Conservation (phyloP, 2,113 vertebrate genomes). For the Melanotaenia duboulayi region DNA sequence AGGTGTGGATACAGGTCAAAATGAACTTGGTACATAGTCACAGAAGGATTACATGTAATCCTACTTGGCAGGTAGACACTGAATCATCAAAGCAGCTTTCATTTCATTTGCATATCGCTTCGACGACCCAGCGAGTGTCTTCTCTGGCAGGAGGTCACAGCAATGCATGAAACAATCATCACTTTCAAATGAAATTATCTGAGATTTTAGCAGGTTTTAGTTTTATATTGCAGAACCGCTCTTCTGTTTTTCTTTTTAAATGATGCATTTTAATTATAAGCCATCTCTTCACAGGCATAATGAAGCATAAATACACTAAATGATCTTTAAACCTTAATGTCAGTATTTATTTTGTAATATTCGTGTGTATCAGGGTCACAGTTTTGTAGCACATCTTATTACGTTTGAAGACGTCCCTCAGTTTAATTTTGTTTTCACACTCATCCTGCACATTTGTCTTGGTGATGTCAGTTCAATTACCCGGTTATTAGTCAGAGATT, state of each 20-base stretch:
- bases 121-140: no score
- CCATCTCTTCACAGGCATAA: no score
- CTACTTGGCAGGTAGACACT: slow-evolving; percentile 9
- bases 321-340: background rate
- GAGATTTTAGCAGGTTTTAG: background rate
- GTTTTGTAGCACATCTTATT: no score
- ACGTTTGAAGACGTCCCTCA: background rate
- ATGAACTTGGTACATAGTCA: background rate
- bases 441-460: background rate
- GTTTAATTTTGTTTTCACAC: slow-evolving; percentile 14
- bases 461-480: background rate
- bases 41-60: slow-evolving; percentile 47
- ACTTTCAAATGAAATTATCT: background rate
- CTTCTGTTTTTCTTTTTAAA: no score
- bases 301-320: background rate
- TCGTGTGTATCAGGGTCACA: background rate
- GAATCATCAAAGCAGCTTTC: slow-evolving; percentile 53
- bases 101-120: background rate
- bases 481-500: background rate
- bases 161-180: background rate
- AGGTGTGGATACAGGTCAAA: background rate
- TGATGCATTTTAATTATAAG: no score
- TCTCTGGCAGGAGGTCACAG: background rate
- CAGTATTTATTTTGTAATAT: background rate
- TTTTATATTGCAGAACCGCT: no score